Conservation (phyloP, 2,797 vertebrate species). For the Salarias fasciatus region DNA sequence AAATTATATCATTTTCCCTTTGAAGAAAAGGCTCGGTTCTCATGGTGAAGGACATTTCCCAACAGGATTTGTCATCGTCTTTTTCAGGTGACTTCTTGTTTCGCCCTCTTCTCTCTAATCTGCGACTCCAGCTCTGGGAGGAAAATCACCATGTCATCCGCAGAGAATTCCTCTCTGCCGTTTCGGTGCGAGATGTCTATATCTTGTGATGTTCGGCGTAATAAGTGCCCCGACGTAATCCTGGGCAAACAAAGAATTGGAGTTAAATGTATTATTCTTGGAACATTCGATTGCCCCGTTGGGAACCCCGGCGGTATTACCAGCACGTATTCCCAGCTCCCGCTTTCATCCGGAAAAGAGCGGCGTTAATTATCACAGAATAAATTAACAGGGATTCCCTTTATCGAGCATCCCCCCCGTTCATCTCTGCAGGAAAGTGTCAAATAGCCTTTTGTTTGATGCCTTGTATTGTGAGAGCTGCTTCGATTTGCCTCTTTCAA, state of each 20-base stretch:
- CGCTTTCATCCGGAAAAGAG: constrained; percentile 10
- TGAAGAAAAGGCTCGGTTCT: no score
- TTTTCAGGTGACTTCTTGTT: no score
- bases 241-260: not conserved
- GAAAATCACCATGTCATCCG: no score
- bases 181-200: no score
- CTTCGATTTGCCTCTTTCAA: not conserved
- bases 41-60: no score
- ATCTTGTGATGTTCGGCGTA: no score
- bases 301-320: not conserved
- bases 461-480: not conserved
- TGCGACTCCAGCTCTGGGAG: no score
- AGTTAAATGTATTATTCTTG: not conserved
- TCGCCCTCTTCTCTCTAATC: no score
- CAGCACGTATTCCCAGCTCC: not conserved
- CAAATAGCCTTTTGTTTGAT: constrained; percentile 17
- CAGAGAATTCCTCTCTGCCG: no score
- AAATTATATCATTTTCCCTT: no score
- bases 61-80: no score
- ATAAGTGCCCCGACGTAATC: no score
- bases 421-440: constrained; percentile 7
- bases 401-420: constrained; percentile 13
- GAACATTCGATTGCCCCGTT: not conserved
- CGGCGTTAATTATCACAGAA: constrained; percentile 35
- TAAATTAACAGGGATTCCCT: constrained; percentile 5